phyloP scores from a whole-genome alignment of 2,113 vertebrate genomes.

The Bujurquina vittata region DNA sequence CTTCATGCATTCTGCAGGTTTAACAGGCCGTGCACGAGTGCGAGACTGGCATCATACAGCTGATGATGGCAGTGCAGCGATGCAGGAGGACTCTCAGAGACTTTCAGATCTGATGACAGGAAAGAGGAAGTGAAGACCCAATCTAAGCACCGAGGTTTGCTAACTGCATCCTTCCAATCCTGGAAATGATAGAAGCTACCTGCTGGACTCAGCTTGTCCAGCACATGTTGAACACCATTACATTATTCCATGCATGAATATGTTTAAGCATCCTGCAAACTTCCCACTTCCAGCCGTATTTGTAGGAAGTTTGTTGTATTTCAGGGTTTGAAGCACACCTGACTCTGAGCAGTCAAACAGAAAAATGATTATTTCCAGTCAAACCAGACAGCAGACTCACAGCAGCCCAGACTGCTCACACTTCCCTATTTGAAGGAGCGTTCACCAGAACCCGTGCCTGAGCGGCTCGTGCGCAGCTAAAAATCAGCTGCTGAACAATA shows the following conservation, averaged over 20 bases:
- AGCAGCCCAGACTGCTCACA: not conserved
- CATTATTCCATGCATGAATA: not conserved
- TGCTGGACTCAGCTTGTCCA: not conserved
- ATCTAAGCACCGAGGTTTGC: not conserved
- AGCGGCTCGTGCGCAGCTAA: not conserved
- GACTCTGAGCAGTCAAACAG: not conserved
- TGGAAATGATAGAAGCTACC: not conserved
- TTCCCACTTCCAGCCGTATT: not conserved
- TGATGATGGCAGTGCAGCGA: not conserved
- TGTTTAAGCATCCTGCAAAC: not conserved
- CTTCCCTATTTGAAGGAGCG: slow-evolving; percentile 1
- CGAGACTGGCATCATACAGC: not conserved
- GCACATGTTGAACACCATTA: not conserved
- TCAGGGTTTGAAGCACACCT: not conserved
- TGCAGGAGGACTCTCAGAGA: not conserved
- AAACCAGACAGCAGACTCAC: not conserved
- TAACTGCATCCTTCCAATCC: not conserved
- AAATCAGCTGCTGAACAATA: not conserved
- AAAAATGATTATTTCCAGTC: not conserved
- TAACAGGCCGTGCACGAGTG: not conserved
- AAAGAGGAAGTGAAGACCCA: not conserved
- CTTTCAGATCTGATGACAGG: not conserved
- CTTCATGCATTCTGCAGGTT: not conserved
- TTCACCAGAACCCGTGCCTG: not conserved
- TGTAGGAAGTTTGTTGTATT: not conserved